phyloP scores from a whole-genome alignment of 2,797 vertebrate genomes.

The Hoplostethus mediterraneus region DNA sequence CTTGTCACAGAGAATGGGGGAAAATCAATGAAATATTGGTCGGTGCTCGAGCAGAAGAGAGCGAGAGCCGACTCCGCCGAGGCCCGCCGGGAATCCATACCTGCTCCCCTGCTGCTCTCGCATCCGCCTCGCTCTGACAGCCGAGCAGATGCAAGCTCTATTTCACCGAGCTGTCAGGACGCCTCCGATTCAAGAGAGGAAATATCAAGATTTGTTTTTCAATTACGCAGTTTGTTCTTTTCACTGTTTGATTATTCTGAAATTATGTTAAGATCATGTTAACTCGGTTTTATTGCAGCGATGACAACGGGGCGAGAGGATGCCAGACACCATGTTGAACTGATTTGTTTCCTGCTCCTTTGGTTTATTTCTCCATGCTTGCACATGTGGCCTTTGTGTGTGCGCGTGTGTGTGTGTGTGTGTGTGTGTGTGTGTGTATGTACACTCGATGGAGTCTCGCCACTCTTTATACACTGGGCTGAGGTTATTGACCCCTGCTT shows the following conservation, averaged over 20 bases:
- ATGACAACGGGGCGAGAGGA: background rate
- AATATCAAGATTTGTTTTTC: conserved; percentile 21
- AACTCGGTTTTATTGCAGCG: background rate
- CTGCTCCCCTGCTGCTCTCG: conserved; percentile 52
- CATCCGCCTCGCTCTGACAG: conserved; percentile 49
- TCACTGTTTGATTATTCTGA: no score
- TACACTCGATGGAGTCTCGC: conserved; percentile 5
- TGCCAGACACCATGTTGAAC: background rate
- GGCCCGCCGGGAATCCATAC: conserved; percentile 50
- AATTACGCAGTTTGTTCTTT: background rate
- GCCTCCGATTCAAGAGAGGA: conserved; percentile 35
- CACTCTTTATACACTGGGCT: conserved; percentile 24
- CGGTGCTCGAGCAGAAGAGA: conserved; percentile 39
- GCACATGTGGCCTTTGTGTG: conserved; percentile 8
- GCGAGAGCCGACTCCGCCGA: conserved; percentile 19
- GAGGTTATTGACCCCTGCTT: conserved; percentile 29
- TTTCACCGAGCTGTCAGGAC: conserved; percentile 44
- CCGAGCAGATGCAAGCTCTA: conserved; percentile 65
- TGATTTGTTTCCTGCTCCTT: conserved; percentile 18
- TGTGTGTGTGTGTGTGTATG: conserved; percentile 4
- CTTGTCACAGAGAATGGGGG: conserved; percentile 51
- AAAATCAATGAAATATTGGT: conserved; percentile 66
- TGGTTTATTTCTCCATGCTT: background rate
- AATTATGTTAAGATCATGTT: no score
- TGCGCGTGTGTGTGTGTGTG: conserved; percentile 8